Evolutionary conservation across 2,797 vertebrate genomes (phyloP), one percentile per base, ranked within the genome.

Genomic region (Lophius americanus): DNA sequence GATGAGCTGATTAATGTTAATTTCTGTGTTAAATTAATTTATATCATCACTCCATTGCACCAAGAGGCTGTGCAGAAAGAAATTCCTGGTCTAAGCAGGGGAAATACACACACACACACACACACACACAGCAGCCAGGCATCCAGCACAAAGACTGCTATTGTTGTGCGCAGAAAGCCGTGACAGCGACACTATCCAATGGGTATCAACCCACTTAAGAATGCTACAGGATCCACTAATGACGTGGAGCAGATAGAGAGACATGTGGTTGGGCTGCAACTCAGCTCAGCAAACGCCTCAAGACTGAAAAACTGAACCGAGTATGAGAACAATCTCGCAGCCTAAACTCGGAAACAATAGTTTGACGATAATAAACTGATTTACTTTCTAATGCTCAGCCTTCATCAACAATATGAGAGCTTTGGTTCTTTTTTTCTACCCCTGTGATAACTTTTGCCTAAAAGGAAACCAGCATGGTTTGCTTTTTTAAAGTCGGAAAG

Each of bases 81-180:
- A 77, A 86, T 64, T 76, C 13, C 51, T 76, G 41, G 75, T 74
- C 56, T 37, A 79, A 76, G 68, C 53, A 59, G 71, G 72, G 74
- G 68, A 84, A 78, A 46, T 52, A 68, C 59, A 9, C 60, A 47
- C 68, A 52, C 58, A 67, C 55, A 55, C 57, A 46, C 67, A 51
- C 60, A 66, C 54, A 54, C 56, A 60, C 60, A 57, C 51, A 60
- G 47, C 52, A 66, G 62, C 49, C 47, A 75, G 54, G 69, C 75
- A 37, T 75, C 60, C 68, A 48, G 68, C 66, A 91, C 90, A 91
- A 91, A 90, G 91, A 60, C 72, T 9, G 38, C 75, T 76, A 81
- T 91, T 92, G 90, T 92, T 83, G 57, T 73, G 68, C 74, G 65
- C 76, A 85, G 83, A 85, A 79, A 74, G 85, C 85, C 73, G 78